Percentiles rank a stretch among this genome's conserved stretches.
These are phyloP conservation scores for Fregetta grallaria DNA, from an alignment of 2,113 vertebrate genomes.

Conservation along the genomic window DNA sequence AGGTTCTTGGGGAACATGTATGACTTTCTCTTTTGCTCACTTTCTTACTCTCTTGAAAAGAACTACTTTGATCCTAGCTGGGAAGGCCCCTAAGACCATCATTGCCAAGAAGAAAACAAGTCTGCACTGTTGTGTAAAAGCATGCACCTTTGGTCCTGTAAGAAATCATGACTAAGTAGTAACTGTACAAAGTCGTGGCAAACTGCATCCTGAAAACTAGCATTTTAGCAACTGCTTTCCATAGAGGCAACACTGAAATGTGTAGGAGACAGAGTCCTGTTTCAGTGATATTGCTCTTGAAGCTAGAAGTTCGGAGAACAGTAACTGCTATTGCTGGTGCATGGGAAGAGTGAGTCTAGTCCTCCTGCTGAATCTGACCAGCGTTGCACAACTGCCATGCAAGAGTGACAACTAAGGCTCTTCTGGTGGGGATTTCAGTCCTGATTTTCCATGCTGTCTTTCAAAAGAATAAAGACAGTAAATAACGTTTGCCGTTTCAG, in stretches of 20 bases:
- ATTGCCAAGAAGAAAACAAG: background rate
- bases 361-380: background rate
- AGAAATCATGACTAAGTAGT: background rate
- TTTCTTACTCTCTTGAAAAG: background rate
- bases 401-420: background rate
- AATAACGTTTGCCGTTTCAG: background rate
- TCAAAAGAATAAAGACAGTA: background rate
- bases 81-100: background rate
- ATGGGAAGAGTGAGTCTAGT: background rate
- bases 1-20: background rate
- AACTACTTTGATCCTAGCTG: background rate
- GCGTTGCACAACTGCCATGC: rapidly evolving
- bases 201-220: background rate
- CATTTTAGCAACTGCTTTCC: background rate
- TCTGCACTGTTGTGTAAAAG: background rate
- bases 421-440: background rate
- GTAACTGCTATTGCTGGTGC: background rate
- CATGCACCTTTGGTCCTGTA: background rate
- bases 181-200: background rate
- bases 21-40: rapidly evolving
- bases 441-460: background rate
- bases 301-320: background rate
- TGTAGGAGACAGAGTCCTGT: background rate
- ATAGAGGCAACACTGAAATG: background rate
- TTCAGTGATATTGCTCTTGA: background rate